Conservation (phyloP, 2,888 invertebrate genomes). For the Agrotis puta region DNA sequence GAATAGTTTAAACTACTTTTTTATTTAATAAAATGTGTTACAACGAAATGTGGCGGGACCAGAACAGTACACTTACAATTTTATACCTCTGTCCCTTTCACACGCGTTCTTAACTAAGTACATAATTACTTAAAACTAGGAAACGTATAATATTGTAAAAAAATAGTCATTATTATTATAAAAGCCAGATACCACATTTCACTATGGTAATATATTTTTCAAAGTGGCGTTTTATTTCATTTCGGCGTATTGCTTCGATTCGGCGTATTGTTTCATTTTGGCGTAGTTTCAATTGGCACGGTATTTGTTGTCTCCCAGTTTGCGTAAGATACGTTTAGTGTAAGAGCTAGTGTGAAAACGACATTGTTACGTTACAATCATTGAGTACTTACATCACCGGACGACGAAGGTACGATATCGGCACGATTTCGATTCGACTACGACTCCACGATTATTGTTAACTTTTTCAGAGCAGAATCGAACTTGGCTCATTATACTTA, state of each 20-base stretch:
- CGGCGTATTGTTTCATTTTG: conserved; percentile 24
- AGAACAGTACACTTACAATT: conserved; percentile 59
- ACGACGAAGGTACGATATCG: conserved; percentile 7
- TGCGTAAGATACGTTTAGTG: conserved; percentile 50
- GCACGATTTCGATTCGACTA: conserved; percentile 6
- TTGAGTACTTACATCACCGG: conserved; percentile 3
- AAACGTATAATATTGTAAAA: conserved; percentile 13
- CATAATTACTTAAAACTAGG: conserved; percentile 26
- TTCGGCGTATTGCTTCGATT: conserved; percentile 18
- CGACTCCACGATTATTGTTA: not conserved
- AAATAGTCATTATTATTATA: not conserved
- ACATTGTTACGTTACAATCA: conserved; percentile 28
- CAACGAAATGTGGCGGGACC: conserved; percentile 59
- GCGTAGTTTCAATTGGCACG: conserved; percentile 17
- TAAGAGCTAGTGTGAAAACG: conserved; percentile 52
- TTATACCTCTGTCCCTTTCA: conserved; percentile 41
- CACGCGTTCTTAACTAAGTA: conserved; percentile 31
- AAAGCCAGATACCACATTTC: not conserved
- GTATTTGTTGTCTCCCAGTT: conserved; percentile 31
- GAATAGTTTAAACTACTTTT: not conserved
- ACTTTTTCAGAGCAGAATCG: not conserved
- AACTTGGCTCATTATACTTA: too few relatives aligned
- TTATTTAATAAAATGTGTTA: conserved; percentile 37
- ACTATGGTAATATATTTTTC: not conserved
- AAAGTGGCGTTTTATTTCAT: conserved; percentile 32